Percentiles rank a stretch among this genome's conserved stretches.
Conservation (phyloP, 2,888 invertebrate species). For the Cheilosia variabilis region DNA sequence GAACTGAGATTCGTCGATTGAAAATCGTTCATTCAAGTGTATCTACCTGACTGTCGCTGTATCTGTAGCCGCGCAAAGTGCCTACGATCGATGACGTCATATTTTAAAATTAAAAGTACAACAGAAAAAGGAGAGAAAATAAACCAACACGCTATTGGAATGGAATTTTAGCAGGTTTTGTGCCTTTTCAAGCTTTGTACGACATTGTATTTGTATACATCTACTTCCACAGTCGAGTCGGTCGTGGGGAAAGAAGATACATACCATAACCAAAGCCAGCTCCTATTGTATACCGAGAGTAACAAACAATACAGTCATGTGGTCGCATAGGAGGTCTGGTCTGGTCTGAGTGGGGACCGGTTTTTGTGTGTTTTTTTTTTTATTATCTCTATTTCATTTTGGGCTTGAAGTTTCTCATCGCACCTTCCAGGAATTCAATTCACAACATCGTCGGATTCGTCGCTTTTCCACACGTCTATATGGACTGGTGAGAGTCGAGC, state of each 20-base stretch:
- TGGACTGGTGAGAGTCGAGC: constrained; percentile 30
- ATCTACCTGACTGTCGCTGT: constrained; percentile 15
- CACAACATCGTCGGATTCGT: constrained; percentile 46
- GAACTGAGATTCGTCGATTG: constrained; percentile 67
- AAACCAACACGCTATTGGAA: constrained; percentile 65
- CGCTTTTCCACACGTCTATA: constrained; percentile 32
- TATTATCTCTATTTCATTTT: constrained; percentile 28
- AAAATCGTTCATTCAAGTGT: constrained; percentile 71
- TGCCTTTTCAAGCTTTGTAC: constrained; percentile 60
- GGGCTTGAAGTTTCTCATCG: constrained; percentile 46
- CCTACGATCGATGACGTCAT: constrained; percentile 73
- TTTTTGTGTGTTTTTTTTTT: constrained; percentile 39
- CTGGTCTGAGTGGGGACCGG: constrained; percentile 43
- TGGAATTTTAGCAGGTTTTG: constrained; percentile 74
- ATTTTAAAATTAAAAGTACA: constrained; percentile 52
- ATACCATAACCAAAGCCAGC: constrained; percentile 5
- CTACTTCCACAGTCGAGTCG: constrained; percentile 10
- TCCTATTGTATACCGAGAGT: constrained; percentile 27
- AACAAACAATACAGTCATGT: constrained; percentile 64
- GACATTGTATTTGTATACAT: constrained; percentile 41
- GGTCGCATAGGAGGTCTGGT: constrained; percentile 48
- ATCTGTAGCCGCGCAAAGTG: constrained; percentile 52
- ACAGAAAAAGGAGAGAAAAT: constrained; percentile 21
- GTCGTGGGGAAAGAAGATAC: constrained; percentile 51
- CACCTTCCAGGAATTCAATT: constrained; percentile 75